A percentile compares a stretch with the other conserved stretches of the same genome.
Evolutionary conservation across 2,888 invertebrate genomes (phyloP).

Genomic region (Thera obeliscata): DNA sequence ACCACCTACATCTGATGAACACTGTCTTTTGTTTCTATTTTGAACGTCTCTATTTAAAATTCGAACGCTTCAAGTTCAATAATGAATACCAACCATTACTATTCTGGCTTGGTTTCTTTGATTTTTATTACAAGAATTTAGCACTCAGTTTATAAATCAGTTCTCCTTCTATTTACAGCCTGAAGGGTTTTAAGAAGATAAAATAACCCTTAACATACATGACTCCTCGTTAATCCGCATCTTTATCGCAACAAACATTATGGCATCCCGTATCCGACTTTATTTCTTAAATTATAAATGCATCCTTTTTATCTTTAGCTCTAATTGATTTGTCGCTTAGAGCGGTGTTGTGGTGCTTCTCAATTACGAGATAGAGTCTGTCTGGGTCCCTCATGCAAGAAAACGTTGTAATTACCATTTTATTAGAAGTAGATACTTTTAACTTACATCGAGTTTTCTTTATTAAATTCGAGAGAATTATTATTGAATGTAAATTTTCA

Average conservation of each 20-base stretch:
- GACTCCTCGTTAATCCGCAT: constrained; percentile 43
- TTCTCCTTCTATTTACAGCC: no score
- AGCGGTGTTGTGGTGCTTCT: constrained; percentile 74
- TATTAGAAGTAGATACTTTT: not conserved
- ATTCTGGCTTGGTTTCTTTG: no score
- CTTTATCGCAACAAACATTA: constrained; percentile 56
- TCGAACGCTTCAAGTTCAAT: not conserved
- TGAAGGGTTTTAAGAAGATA: not conserved
- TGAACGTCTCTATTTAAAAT: not conserved
- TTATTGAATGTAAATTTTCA: no score
- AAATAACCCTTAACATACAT: not conserved
- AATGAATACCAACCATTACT: no score
- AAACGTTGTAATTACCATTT: not conserved
- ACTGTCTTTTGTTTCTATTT: constrained; percentile 11
- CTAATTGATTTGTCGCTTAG: constrained; percentile 81
- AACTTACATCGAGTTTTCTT: no score
- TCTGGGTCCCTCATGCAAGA: constrained; percentile 42
- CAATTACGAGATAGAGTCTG: constrained; percentile 71
- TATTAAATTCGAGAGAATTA: no score
- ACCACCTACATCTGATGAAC: constrained; percentile 29
- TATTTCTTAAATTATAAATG: constrained; percentile 72
- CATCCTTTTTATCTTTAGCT: constrained; percentile 74
- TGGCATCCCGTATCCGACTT: constrained; percentile 53
- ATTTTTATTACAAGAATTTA: no score
- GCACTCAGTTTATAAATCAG: no score